These are phyloP conservation scores for Serinus canaria DNA, from an alignment of 2,113 vertebrate species.

Conservation along the genomic window DNA sequence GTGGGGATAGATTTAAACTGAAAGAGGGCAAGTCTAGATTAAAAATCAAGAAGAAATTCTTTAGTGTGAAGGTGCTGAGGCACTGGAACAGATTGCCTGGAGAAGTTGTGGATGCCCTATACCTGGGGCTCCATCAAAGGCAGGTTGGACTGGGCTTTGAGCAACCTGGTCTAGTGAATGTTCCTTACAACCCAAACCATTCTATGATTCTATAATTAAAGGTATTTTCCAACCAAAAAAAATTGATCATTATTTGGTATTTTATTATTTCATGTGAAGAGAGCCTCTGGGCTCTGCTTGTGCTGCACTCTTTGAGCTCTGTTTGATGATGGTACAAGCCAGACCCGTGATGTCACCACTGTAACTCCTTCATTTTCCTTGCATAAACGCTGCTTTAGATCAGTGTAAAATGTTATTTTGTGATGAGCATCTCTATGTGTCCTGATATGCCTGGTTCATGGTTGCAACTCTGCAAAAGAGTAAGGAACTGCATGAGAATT, in stretches of 20 bases:
- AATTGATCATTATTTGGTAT: background rate
- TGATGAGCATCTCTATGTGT: background rate
- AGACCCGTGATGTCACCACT: background rate
- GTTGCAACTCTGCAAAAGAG: background rate
- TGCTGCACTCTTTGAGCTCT: background rate
- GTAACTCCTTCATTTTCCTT: background rate
- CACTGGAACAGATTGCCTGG: accelerated
- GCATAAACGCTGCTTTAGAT: background rate
- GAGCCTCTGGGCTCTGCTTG: accelerated
- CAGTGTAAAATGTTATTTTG: background rate
- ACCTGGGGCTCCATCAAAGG: background rate
- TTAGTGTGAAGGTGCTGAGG: background rate
- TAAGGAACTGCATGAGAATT: background rate
- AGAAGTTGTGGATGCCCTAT: background rate
- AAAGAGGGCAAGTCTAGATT: background rate
- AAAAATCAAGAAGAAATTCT: background rate
- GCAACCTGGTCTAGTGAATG: background rate
- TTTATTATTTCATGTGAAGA: background rate
- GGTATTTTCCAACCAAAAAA: background rate
- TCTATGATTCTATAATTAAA: background rate
- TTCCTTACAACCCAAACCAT: background rate
- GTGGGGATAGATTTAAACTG: background rate
- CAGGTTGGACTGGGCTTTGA: background rate
- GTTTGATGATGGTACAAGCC: background rate
- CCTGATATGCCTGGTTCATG: background rate